Evolutionary conservation across 2,113 vertebrate genomes (phyloP), one percentile per base, ranked within the genome.

Genomic region (Heterotis niloticus): DNA sequence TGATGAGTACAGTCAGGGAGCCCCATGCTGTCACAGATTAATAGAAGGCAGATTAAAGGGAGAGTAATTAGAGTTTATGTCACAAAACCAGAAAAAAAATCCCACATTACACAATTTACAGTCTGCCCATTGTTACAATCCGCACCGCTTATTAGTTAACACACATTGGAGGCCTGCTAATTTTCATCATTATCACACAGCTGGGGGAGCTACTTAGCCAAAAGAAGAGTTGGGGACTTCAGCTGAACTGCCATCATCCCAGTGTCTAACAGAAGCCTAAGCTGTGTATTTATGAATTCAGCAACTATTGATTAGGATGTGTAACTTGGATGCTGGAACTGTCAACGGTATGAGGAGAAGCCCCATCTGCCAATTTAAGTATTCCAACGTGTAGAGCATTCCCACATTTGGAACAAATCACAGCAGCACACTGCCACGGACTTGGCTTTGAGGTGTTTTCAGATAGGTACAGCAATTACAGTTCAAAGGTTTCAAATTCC

Each of bases 31-130:
- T 76, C 70, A 13, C 81, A 88, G 85, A 90, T 91, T 88, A 91
- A 91, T 89, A n/a, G 4, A 62, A 75, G 56, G 12, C 52, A 59
- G 24, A 56, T 57, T 26, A 73, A 57, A 57, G 24, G 34, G 34
- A 44, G 24, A 73, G 80, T 89, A 89, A 91, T 87, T 88, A 88
- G 84, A 89, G 82, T 89, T 90, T 88, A 87, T 87, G 89, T 88
- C 62, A 73, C 84, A 83, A 84, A 81, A 90, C 24, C 71, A 26
- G 12, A 59, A 59, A 74, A 29, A 26, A 59, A 16, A 57, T 57
- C 52, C 71, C 5, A 57, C 16, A 26, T 57, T 57, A 73, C n/a
- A 26, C 56, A 73, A 52, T 51, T n/a, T 29, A 18, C 17, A n/a
- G 71, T 29, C 57, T 23, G 5, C 23, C 71, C 10, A 57, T 14